Conservation (phyloP, 2,888 invertebrate genomes). For the Isoperla grammatica region DNA sequence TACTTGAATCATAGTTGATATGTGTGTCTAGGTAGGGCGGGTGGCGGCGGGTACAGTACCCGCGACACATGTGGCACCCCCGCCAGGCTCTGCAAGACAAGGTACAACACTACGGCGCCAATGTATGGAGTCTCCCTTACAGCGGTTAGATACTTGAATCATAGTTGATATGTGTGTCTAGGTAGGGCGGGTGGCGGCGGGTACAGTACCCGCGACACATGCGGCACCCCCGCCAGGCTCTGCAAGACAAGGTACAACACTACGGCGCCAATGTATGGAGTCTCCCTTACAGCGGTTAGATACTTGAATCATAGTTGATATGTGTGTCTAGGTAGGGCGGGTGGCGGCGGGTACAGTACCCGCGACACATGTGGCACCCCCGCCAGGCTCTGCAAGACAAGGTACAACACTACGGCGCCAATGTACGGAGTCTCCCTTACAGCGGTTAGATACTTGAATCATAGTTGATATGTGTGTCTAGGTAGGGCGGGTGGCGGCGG, state of each 20-base stretch:
- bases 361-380: constrained; percentile 56
- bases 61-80: constrained; percentile 56
- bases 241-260: constrained; percentile 89
- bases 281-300: constrained; percentile 86
- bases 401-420: constrained; percentile 89
- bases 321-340: no score
- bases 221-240: constrained; percentile 69
- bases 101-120: constrained; percentile 89
- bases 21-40: no score
- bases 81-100: constrained; percentile 75
- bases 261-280: constrained; percentile 93
- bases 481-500: no score
- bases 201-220: constrained; percentile 36
- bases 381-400: constrained; percentile 75
- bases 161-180: no score
- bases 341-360: constrained; percentile 35
- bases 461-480: no score
- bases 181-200: no score
- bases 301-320: no score
- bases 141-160: no score
- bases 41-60: constrained; percentile 35
- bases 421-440: constrained; percentile 93
- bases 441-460: no score
- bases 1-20: no score
- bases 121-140: constrained; percentile 93